Conservation (phyloP, 2,113 vertebrate genomes). For the Anas platyrhynchos region DNA sequence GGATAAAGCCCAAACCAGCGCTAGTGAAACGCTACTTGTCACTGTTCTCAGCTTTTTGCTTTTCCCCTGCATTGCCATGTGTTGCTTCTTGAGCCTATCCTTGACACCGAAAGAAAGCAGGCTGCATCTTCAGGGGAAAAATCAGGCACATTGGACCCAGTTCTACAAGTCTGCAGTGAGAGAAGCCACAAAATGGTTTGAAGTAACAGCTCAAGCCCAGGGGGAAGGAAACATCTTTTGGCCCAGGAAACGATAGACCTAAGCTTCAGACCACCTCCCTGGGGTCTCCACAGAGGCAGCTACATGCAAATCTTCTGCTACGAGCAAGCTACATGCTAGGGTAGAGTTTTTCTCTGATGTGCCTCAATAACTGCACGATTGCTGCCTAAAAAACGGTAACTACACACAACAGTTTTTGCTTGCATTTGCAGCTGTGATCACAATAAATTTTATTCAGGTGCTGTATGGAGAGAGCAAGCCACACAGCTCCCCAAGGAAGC, state of each 20-base stretch:
- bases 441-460: neutral
- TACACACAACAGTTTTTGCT: rapidly evolving
- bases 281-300: neutral
- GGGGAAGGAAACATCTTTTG: neutral
- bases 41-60: neutral
- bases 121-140: neutral
- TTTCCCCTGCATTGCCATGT: neutral
- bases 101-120: neutral
- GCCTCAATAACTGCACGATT: neutral
- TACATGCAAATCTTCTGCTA: neutral
- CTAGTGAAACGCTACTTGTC: neutral
- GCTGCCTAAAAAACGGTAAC: neutral
- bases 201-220: neutral
- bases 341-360: neutral
- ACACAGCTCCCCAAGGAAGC: neutral
- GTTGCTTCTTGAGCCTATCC: neutral
- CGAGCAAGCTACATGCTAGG: neutral
- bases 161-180: neutral
- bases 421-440: neutral
- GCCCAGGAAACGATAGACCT: rapidly evolving
- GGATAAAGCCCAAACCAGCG: neutral
- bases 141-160: rapidly evolving
- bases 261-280: neutral
- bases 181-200: neutral
- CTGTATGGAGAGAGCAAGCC: neutral